These are phyloP conservation scores for Poeciliopsis gracilis DNA, from an alignment of 2,797 vertebrate genomes.

Conservation along the genomic window DNA sequence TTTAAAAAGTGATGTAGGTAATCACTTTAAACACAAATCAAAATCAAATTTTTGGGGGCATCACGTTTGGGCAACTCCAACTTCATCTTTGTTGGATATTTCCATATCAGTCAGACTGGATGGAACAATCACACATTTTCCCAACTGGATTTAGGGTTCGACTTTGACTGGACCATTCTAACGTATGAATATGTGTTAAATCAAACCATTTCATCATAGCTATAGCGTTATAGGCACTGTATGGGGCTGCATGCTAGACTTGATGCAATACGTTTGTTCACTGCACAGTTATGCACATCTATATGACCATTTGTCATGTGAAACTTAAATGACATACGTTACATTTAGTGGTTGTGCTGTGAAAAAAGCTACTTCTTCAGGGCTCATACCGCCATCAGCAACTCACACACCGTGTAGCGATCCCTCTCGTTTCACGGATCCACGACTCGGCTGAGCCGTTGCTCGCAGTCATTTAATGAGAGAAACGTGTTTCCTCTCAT, in stretches of 20 bases:
- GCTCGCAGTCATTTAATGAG: constrained; percentile 27
- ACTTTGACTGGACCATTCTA: background rate
- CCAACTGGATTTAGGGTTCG: background rate
- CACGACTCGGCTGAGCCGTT: constrained; percentile 5
- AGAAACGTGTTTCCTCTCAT: constrained; percentile 17
- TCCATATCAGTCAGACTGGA: background rate
- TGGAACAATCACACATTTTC: background rate
- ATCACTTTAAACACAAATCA: background rate
- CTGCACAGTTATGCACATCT: background rate
- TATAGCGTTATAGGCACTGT: background rate
- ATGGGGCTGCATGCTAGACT: background rate
- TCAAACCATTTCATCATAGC: background rate
- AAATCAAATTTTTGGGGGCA: too few relatives aligned
- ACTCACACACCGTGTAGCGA: background rate
- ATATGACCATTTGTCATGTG: background rate
- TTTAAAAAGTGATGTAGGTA: constrained; percentile 40
- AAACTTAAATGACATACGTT: background rate
- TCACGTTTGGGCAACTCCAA: background rate
- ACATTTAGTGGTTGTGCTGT: background rate
- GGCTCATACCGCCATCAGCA: too few relatives aligned
- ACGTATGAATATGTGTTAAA: background rate
- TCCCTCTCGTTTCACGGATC: constrained; percentile 4
- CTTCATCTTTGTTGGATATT: background rate
- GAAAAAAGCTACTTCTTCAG: background rate
- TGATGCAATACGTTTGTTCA: background rate